Conservation (phyloP, 1,140 invertebrate species). For the Dinothrombium tinctorium region DNA sequence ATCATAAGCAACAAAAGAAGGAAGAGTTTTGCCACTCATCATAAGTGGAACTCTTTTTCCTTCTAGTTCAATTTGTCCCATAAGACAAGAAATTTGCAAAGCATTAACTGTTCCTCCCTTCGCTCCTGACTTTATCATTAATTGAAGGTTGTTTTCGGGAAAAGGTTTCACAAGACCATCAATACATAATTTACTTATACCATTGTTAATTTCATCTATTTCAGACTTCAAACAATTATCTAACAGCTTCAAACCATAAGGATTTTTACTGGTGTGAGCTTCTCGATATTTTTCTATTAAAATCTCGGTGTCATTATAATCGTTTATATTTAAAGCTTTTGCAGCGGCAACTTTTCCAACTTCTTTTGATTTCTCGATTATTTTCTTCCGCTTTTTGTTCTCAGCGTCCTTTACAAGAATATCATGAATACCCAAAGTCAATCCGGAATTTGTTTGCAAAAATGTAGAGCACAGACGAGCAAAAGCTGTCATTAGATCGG, state of each 20-base stretch:
- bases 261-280: conserved; percentile 38
- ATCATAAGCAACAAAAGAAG: conserved; percentile 78
- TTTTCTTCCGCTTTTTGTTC: conserved; percentile 40
- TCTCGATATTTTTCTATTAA: conserved; percentile 33
- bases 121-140: conserved; percentile 94
- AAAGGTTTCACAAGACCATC: conserved; percentile 55
- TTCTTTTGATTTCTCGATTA: conserved; percentile 37
- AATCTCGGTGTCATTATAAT: conserved; percentile 23
- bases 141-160: conserved; percentile 79
- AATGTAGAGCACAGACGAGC: conserved; percentile 74
- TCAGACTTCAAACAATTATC: conserved; percentile 64
- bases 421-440: conserved; percentile 82
- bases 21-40: conserved; percentile 71
- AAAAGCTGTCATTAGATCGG: conserved; percentile 57
- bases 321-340: conserved; percentile 40
- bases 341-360: conserved; percentile 38
- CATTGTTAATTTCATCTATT: conserved; percentile 60
- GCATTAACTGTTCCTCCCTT: conserved; percentile 88
- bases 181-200: conserved; percentile 62
- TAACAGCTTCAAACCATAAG: conserved; percentile 45
- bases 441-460: conserved; percentile 58
- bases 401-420: conserved; percentile 54
- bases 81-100: conserved; percentile 86
- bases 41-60: conserved; percentile 84
- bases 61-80: conserved; percentile 96